Conservation (phyloP, 2,113 vertebrate species). For the Speoplatyrhinus poulsoni region DNA sequence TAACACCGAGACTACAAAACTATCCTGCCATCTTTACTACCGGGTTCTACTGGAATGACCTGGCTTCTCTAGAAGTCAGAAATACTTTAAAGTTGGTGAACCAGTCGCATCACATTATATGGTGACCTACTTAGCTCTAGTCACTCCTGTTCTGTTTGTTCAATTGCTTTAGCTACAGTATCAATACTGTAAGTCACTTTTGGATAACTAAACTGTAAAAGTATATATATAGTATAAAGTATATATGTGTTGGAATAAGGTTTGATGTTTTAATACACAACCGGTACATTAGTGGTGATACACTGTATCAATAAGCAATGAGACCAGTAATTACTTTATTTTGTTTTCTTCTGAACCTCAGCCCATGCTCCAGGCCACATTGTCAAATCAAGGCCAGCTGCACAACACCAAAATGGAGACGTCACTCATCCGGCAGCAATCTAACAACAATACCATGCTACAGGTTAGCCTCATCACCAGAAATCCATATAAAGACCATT, state of each 20-base stretch:
- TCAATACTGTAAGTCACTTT: no score
- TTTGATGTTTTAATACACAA: neutral
- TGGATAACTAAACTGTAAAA: neutral
- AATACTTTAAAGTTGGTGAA: no score
- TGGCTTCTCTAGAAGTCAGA: no score
- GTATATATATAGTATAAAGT: neutral
- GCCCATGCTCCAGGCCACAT: slow-evolving; percentile 74
- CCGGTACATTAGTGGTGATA: neutral
- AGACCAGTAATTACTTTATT: neutral
- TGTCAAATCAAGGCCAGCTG: slow-evolving; percentile 75
- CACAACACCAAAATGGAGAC: slow-evolving; percentile 76
- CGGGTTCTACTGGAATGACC: no score
- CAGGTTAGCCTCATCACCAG: slow-evolving; percentile 78
- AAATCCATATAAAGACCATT: neutral
- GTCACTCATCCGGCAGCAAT: slow-evolving; percentile 64
- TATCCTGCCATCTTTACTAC: no score
- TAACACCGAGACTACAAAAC: no score
- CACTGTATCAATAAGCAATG: neutral
- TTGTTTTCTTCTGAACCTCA: slow-evolving; percentile 3
- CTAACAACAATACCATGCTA: slow-evolving; percentile 77
- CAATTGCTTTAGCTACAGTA: no score
- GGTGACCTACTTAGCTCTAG: no score
- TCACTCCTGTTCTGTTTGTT: no score
- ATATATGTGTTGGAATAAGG: neutral
- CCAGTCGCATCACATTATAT: no score